Evolutionary conservation across 2,113 vertebrate genomes (phyloP).

Genomic region (Taxidea taxus): DNA sequence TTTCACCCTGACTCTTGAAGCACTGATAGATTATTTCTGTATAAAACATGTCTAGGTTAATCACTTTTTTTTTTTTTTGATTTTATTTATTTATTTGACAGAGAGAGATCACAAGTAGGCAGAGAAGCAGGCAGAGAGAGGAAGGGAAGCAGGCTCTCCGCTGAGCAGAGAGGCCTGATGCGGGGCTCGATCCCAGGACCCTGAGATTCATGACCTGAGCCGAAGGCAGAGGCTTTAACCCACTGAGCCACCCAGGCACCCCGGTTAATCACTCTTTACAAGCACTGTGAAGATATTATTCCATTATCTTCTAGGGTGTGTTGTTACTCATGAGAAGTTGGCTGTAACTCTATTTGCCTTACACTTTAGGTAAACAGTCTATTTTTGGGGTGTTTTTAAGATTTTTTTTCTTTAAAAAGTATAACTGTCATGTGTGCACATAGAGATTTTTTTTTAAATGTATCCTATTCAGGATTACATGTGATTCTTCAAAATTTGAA

Average conservation of each 20-base stretch:
- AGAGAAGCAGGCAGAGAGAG: too few relatives aligned
- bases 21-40: not conserved
- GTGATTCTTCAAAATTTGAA: not conserved
- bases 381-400: not conserved
- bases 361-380: not conserved
- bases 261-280: not conserved
- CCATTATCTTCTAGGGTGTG: not conserved
- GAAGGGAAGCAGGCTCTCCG: too few relatives aligned
- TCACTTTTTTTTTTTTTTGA: too few relatives aligned
- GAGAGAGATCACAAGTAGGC: too few relatives aligned
- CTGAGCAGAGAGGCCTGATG: too few relatives aligned
- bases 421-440: not conserved
- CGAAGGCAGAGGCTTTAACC: too few relatives aligned
- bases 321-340: not conserved
- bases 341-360: not conserved
- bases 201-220: too few relatives aligned
- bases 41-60: not conserved
- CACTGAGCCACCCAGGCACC: too few relatives aligned
- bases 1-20: not conserved
- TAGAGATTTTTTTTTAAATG: not conserved
- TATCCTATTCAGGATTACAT: not conserved
- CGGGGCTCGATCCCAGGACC: too few relatives aligned
- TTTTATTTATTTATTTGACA: too few relatives aligned
- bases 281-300: not conserved
- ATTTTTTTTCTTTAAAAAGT: not conserved